Percentiles rank a stretch among this genome's conserved stretches.
These are phyloP conservation scores for Tanypteryx hageni DNA, from an alignment of 2,888 invertebrate genomes.

Conservation along the genomic window DNA sequence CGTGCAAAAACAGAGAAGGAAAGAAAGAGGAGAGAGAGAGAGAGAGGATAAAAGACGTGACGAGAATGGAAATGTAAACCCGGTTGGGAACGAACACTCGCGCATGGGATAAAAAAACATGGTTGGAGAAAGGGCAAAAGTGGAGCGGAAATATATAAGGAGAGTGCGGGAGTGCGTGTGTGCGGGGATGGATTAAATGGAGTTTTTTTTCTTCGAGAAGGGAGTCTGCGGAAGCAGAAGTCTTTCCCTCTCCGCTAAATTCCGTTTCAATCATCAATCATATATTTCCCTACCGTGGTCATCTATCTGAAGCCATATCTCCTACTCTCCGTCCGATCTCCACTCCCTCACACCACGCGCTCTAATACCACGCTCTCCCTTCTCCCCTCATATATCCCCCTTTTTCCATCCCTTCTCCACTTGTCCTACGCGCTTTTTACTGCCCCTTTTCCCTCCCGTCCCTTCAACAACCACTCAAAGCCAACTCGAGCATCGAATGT, in stretches of 20 bases:
- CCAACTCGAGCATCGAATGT: conserved; percentile 12
- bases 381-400: not conserved
- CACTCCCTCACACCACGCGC: not conserved
- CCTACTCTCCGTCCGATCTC: not conserved
- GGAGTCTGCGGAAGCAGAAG: not conserved
- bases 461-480: conserved; percentile 14
- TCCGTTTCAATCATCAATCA: conserved; percentile 29
- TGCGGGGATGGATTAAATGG: not conserved
- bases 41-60: not conserved
- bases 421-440: not conserved
- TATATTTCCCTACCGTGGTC: conserved; percentile 6
- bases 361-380: not conserved
- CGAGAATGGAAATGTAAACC: not conserved
- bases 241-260: not conserved
- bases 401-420: not conserved
- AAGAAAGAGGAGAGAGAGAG: not conserved
- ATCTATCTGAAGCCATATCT: conserved; percentile 17
- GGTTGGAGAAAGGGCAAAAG: not conserved
- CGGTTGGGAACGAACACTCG: not conserved
- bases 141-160: not conserved
- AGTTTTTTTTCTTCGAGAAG: not conserved
- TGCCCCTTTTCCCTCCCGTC: not conserved
- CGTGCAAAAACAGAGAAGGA: not conserved
- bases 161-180: not conserved
- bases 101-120: not conserved